phyloP scores from a whole-genome alignment of 2,113 vertebrate genomes.

The Plecturocebus donacophilus region DNA sequence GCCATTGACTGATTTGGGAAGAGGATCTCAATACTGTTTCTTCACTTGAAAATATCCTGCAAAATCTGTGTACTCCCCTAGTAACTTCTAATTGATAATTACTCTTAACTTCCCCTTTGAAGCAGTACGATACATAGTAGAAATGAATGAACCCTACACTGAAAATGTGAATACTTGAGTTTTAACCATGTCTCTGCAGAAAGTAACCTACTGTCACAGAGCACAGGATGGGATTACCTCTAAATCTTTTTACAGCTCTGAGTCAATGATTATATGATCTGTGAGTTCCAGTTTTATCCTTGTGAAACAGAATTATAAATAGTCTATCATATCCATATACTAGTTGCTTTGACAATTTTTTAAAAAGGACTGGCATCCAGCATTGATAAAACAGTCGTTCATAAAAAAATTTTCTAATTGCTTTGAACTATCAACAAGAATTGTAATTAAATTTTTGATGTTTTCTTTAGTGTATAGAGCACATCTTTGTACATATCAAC shows the following conservation, averaged over 20 bases:
- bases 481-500: background rate
- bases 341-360: background rate
- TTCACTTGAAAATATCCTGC: background rate
- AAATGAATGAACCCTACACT: background rate
- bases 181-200: background rate
- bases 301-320: background rate
- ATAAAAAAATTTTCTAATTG: background rate
- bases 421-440: background rate
- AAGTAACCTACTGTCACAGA: background rate
- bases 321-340: background rate
- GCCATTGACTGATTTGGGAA: background rate
- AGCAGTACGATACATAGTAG: background rate
- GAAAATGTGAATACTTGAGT: background rate
- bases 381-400: background rate
- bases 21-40: background rate
- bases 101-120: background rate
- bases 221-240: background rate
- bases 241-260: background rate
- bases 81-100: background rate
- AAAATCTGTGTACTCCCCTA: background rate
- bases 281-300: background rate
- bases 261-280: background rate
- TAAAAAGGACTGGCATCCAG: background rate
- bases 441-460: background rate
- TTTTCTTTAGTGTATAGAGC: background rate